Conservation (phyloP, 2,888 invertebrate genomes). For the Nephrotoma appendiculata region DNA sequence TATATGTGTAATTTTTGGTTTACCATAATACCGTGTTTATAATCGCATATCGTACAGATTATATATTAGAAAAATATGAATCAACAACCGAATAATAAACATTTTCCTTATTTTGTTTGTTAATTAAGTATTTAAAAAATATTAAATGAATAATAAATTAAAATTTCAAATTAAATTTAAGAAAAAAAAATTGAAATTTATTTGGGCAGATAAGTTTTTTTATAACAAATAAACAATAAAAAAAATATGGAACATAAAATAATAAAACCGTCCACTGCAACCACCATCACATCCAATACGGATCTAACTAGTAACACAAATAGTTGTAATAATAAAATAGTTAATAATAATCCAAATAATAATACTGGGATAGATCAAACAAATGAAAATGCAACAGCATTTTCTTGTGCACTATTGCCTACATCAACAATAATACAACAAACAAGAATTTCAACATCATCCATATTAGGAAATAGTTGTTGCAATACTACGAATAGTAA, state of each 20-base stretch:
- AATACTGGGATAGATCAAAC: neutral
- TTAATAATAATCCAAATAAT: neutral
- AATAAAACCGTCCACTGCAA: neutral
- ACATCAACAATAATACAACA: neutral
- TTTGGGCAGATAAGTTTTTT: neutral
- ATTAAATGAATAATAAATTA: slow-evolving; percentile 1
- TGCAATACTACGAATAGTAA: neutral
- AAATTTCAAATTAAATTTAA: neutral
- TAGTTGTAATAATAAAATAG: neutral
- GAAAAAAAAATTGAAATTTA: slow-evolving; percentile 1
- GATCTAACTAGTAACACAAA: slow-evolving; percentile 1
- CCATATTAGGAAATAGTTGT: neutral
- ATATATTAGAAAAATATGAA: neutral
- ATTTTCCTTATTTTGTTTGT: neutral
- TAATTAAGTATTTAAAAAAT: neutral
- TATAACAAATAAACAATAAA: slow-evolving; percentile 1
- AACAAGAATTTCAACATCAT: neutral
- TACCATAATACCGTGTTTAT: neutral
- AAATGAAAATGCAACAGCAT: slow-evolving; percentile 2
- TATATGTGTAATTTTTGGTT: neutral
- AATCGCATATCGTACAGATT: neutral
- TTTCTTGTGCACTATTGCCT: neutral
- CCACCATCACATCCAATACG: neutral
- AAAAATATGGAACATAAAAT: neutral
- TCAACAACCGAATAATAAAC: neutral